Evolutionary conservation across 1,140 invertebrate species (phyloP), one percentile per base, ranked within the genome.

Genomic region (Drosophila nigromelanica): DNA sequence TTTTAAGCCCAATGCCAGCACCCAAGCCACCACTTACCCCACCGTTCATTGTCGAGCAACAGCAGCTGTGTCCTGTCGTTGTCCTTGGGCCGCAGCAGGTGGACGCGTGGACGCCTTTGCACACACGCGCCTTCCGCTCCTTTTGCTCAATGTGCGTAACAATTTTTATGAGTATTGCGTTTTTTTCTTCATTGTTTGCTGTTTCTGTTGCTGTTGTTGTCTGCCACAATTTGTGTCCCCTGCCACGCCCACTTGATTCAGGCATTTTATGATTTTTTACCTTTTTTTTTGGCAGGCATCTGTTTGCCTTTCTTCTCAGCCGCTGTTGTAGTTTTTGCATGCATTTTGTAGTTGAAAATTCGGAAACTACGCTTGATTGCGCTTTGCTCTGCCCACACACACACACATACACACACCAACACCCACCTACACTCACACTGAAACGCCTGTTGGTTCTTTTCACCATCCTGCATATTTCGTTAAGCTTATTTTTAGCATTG

Each of bases 81-180:
- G 70, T 73, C 67, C 76, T 76, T 76, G 76, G 61, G 45, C 48
- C 37, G 14, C 39, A 43, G 60, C 79, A 81, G 79, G 79, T 81
- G 79, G 62, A 40, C 45, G 27, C 43, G 27, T 52, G 75, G 47
- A 37, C 51, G 55, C 58, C 52, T 69, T 50, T 59, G 47, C 42
- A 55, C 42, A 45, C 54, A 37, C 80, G 54, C 73, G 64, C 72
- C 42, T 12, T 40, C 58, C 39, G 15, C 37, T 80, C 42, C 45
- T 43, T 73, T 59, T 72, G 79, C 83, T 76, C 83, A 89, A 87
- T 87, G 83, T 87, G 83, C 83, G 83, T 87, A 87, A 68, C 71
- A 77, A 83, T 83, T 87, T 89, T 77, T 89, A 83, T 89, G 83
- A 89, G 76, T 70, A 89, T 87, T 87, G 82, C 83, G 58, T 63